Percentiles rank a stretch among this genome's conserved stretches.
These are phyloP conservation scores for Crax fasciolata DNA, from an alignment of 2,797 vertebrate genomes.

Conservation along the genomic window DNA sequence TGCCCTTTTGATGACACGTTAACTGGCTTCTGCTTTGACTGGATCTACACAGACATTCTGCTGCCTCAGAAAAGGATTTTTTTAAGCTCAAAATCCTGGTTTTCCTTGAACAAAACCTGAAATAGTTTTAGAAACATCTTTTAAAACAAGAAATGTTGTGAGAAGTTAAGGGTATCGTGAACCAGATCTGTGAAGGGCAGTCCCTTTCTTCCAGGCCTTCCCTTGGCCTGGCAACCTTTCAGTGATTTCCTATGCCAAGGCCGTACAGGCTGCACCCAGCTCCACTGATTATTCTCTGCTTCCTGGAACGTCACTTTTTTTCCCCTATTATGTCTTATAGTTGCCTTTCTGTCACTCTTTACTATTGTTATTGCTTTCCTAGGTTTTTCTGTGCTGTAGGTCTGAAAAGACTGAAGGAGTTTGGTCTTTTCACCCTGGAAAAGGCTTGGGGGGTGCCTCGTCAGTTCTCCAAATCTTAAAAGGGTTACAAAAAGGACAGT, in stretches of 20 bases:
- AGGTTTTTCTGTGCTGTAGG: background rate
- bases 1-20: background rate
- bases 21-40: background rate
- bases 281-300: background rate
- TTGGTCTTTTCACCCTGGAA: background rate
- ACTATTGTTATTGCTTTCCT: background rate
- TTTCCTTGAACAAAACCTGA: background rate
- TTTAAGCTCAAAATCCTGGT: background rate
- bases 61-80: background rate
- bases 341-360: background rate
- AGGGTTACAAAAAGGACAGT: background rate
- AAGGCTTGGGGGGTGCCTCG: background rate
- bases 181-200: background rate
- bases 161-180: background rate
- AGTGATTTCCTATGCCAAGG: background rate
- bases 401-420: background rate
- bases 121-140: background rate
- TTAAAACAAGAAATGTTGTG: background rate
- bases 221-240: background rate
- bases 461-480: background rate
- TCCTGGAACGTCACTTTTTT: background rate
- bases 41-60: background rate
- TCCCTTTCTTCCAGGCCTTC: background rate
- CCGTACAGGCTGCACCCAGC: fast-evolving
- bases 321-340: fast-evolving